Conservation (phyloP, 2,113 vertebrate species). For the Leptobrachium leishanense region DNA sequence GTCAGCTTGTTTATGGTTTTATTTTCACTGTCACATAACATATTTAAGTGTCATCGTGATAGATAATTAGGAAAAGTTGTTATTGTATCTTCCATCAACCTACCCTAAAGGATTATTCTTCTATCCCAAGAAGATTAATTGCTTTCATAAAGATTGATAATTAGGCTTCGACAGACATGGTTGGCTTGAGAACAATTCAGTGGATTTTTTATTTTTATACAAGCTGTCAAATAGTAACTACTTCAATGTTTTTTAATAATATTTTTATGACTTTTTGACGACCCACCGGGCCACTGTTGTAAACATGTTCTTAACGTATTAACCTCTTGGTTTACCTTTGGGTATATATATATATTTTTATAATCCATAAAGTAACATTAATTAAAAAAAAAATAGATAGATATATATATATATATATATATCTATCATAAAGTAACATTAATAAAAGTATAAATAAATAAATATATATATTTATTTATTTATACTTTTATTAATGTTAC, state of each 20-base stretch:
- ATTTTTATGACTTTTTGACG: not conserved
- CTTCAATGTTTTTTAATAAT: not conserved
- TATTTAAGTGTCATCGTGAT: not conserved
- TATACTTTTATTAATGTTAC: no score
- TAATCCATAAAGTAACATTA: no score
- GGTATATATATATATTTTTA: no score
- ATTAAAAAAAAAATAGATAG: no score
- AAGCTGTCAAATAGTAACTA: not conserved
- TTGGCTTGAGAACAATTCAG: not conserved
- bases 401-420: no score
- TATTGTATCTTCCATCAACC: not conserved
- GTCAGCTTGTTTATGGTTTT: not conserved
- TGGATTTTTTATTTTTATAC: not conserved
- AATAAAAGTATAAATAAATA: no score
- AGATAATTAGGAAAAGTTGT: accelerated
- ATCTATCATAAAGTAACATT: no score
- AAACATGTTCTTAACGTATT: not conserved
- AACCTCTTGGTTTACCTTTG: not conserved
- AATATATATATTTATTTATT: no score
- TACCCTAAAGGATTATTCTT: not conserved
- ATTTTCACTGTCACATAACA: not conserved
- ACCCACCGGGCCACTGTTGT: no score
- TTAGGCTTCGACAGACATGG: not conserved
- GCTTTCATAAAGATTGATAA: slow-evolving; percentile 6
- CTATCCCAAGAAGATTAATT: not conserved